Conservation (phyloP, 2,797 vertebrate species). For the Poecile montanus region DNA sequence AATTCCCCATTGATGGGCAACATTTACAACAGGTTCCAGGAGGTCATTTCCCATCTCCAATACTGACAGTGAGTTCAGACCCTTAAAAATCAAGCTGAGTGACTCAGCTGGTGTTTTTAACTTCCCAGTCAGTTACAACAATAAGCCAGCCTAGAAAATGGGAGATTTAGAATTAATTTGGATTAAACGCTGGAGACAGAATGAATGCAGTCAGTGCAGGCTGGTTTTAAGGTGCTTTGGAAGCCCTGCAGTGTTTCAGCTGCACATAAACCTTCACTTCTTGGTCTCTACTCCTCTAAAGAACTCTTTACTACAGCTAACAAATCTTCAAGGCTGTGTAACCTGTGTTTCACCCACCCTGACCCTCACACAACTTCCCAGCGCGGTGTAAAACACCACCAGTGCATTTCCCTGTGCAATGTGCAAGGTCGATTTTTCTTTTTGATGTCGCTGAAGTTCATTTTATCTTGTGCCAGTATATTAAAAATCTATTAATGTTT, state of each 20-base stretch:
- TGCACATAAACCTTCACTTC: neutral
- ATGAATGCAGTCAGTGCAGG: neutral
- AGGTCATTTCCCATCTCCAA: neutral
- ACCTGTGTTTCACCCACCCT: conserved; percentile 46
- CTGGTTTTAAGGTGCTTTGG: neutral
- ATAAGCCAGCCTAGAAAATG: neutral
- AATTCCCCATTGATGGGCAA: neutral
- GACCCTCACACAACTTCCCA: conserved; percentile 26
- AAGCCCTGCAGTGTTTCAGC: neutral
- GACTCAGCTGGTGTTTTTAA: neutral
- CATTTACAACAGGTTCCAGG: neutral
- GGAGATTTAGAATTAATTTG: neutral
- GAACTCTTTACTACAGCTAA: conserved; percentile 22
- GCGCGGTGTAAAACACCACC: neutral
- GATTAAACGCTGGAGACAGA: neutral
- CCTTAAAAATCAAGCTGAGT: neutral
- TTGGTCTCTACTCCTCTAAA: conserved; percentile 11
- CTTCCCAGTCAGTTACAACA: neutral
- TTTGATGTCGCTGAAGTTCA: conserved; percentile 5
- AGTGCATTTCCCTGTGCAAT: neutral
- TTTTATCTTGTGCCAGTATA: conserved; percentile 43
- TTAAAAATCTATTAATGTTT: conserved; percentile 58
- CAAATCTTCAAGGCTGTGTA: neutral
- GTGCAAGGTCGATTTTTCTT: conserved; percentile 9
- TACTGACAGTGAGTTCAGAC: neutral